Percentiles rank a stretch among this genome's conserved stretches.
Evolutionary conservation across 2,888 invertebrate species (phyloP).

Genomic region (Agriotes lineatus): DNA sequence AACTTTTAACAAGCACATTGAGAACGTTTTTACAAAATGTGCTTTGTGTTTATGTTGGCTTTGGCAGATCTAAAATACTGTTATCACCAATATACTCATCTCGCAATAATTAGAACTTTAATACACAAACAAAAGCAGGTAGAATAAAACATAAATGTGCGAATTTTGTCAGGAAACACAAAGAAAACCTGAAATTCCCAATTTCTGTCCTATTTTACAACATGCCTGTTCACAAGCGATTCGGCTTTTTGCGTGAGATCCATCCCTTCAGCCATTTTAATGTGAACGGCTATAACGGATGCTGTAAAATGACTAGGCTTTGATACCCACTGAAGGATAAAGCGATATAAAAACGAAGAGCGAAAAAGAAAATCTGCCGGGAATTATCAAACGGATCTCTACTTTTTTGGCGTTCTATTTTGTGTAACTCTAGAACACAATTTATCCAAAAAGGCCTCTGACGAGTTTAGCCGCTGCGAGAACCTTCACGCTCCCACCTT

Average conservation of each 20-base stretch:
- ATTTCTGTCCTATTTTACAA: too few species aligned
- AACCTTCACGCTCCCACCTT: too few species aligned
- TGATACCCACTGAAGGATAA: constrained; percentile 14
- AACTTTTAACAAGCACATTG: too few species aligned
- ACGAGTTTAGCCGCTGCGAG: not conserved
- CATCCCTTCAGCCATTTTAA: constrained; percentile 17
- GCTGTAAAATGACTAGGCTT: constrained; percentile 16
- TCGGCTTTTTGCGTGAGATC: not conserved
- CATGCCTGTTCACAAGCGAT: not conserved
- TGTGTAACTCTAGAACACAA: not conserved
- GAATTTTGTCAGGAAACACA: too few species aligned
- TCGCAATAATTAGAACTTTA: too few species aligned
- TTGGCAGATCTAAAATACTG: too few species aligned
- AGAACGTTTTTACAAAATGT: too few species aligned
- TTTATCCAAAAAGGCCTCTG: not conserved
- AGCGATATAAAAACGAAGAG: not conserved
- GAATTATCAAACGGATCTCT: not conserved
- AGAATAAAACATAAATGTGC: too few species aligned
- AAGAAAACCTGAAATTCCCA: too few species aligned
- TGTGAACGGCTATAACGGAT: not conserved
- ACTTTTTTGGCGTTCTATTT: not conserved
- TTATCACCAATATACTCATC: too few species aligned
- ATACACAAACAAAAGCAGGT: too few species aligned
- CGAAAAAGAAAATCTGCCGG: not conserved
- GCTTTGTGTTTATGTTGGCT: too few species aligned